phyloP scores from a whole-genome alignment of 2,888 invertebrate genomes.

The Ophraella communa region DNA sequence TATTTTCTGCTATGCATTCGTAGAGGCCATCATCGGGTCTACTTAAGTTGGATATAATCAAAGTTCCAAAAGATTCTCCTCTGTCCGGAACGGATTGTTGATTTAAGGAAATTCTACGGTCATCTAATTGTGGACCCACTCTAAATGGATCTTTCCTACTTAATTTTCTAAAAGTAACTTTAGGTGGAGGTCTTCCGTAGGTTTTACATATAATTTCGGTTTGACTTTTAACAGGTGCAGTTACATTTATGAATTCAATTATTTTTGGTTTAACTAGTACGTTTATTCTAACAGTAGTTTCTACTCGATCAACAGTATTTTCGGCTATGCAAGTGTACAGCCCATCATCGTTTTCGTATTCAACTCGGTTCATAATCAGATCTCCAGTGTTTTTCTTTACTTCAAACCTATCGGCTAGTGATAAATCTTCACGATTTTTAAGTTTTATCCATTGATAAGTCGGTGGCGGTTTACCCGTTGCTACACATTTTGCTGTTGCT shows the following conservation, averaged over 20 bases:
- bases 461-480: slow-evolving; percentile 84
- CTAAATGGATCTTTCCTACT: slow-evolving; percentile 70
- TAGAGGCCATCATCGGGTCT: slow-evolving; percentile 87
- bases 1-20: slow-evolving; percentile 83
- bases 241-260: slow-evolving; percentile 77
- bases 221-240: slow-evolving; percentile 68
- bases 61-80: slow-evolving; percentile 69
- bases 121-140: slow-evolving; percentile 70
- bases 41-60: slow-evolving; percentile 71
- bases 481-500: slow-evolving; percentile 77
- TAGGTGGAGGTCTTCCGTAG: slow-evolving; percentile 81
- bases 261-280: slow-evolving; percentile 81
- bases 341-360: slow-evolving; percentile 76
- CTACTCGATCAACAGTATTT: slow-evolving; percentile 78
- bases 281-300: slow-evolving; percentile 72
- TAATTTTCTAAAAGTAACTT: slow-evolving; percentile 79
- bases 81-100: slow-evolving; percentile 65
- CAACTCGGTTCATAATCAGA: slow-evolving; percentile 75
- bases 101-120: slow-evolving; percentile 67
- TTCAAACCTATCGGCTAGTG: slow-evolving; percentile 70
- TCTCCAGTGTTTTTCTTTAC: slow-evolving; percentile 76
- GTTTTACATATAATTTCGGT: slow-evolving; percentile 78
- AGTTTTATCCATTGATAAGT: slow-evolving; percentile 84
- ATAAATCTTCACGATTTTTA: slow-evolving; percentile 74
- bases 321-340: slow-evolving; percentile 81